phyloP scores from a whole-genome alignment of 2,888 invertebrate genomes.

The Helobdella robusta region DNA sequence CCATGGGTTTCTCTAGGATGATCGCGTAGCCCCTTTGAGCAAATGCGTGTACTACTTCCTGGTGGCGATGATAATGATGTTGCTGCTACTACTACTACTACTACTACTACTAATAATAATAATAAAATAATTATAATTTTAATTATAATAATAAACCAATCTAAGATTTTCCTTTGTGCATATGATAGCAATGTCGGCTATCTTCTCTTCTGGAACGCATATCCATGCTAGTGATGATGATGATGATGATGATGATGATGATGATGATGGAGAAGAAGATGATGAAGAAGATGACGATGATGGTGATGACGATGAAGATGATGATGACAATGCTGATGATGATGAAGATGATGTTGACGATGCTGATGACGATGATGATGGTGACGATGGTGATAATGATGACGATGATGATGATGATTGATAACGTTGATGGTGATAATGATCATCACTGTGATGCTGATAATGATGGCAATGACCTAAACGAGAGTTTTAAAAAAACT shows the following conservation, averaged over 20 bases:
- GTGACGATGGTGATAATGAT: no score
- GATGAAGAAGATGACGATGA: neutral
- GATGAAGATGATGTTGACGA: no score
- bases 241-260: neutral
- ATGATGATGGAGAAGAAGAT: neutral
- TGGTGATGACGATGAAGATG: neutral
- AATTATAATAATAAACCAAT: neutral
- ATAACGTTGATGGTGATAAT: no score
- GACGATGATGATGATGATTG: no score
- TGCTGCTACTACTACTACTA: neutral
- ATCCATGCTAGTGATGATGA: conserved; percentile 17
- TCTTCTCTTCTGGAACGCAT: conserved; percentile 16
- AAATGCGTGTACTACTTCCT: conserved; percentile 16
- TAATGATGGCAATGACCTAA: no score
- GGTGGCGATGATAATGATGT: neutral
- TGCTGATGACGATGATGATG: no score
- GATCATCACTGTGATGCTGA: no score
- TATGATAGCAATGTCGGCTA: conserved; percentile 23
- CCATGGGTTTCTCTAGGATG: conserved; percentile 22
- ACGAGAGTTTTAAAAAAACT: no score
- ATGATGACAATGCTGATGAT: neutral
- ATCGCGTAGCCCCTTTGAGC: conserved; percentile 21
- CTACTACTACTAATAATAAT: no score
- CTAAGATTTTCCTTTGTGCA: conserved; percentile 22
- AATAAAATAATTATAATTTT: no score